phyloP scores from a whole-genome alignment of 2,888 invertebrate genomes.

The Mimumesa dahlbomi region DNA sequence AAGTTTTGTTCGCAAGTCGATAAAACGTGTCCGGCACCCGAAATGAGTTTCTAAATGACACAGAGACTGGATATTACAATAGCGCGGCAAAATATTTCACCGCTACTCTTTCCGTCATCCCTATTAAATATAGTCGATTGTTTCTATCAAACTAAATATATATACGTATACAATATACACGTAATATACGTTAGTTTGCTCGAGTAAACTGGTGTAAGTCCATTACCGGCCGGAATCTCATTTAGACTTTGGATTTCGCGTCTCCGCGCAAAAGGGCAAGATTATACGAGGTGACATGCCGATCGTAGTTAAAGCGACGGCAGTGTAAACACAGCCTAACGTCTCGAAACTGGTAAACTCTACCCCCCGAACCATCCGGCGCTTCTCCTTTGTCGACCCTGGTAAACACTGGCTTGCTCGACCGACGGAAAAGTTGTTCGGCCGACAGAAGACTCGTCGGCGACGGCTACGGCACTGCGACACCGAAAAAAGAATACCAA shows the following conservation, averaged over 20 bases:
- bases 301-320: conserved; percentile 34
- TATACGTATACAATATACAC: too few relatives aligned
- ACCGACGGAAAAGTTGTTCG: conserved; percentile 50
- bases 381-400: conserved; percentile 28
- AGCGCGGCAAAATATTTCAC: too few relatives aligned
- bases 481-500: conserved; percentile 14
- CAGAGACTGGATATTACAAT: too few relatives aligned
- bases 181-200: too few relatives aligned
- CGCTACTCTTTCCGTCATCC: too few relatives aligned
- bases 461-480: conserved; percentile 20
- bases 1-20: too few relatives aligned
- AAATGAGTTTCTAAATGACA: too few relatives aligned
- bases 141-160: too few relatives aligned
- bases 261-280: background rate
- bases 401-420: conserved; percentile 58
- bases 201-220: too few relatives aligned
- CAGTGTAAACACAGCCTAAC: conserved; percentile 34
- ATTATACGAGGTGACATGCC: conserved; percentile 25
- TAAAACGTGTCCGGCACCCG: too few relatives aligned
- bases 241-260: background rate
- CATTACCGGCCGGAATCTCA: background rate
- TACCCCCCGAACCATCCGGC: background rate
- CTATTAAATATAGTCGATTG: too few relatives aligned
- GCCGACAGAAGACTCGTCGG: conserved; percentile 26
- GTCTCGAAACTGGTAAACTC: conserved; percentile 46